Percentiles rank a stretch among this genome's conserved stretches.
Evolutionary conservation across 2,888 invertebrate genomes (phyloP).

Genomic region (Furcula furcula): DNA sequence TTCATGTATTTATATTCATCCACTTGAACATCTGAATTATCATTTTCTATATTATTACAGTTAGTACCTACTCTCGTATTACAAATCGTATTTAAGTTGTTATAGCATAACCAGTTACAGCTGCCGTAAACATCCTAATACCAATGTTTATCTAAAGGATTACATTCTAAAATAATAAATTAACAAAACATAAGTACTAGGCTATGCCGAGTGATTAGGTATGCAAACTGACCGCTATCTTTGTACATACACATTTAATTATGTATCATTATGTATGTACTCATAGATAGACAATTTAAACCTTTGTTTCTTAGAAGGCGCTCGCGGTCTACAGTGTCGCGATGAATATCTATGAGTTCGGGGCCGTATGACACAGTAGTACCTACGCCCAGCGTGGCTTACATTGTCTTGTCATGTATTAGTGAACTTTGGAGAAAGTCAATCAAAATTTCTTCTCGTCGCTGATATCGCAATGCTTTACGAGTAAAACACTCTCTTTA

Average conservation of each 20-base stretch:
- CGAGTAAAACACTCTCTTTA: too few relatives aligned
- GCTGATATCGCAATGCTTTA: too few relatives aligned
- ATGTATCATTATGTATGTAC: conserved; percentile 10
- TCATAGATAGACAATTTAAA: conserved; percentile 23
- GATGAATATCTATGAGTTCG: conserved; percentile 22
- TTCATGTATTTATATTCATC: too few relatives aligned
- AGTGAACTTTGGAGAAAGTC: conserved; percentile 17
- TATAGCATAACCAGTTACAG: background rate
- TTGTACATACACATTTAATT: conserved; percentile 13
- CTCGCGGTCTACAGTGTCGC: conserved; percentile 10
- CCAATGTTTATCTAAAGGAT: conserved; percentile 14
- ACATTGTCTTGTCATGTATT: conserved; percentile 21
- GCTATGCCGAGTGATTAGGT: conserved; percentile 7
- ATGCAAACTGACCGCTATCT: conserved; percentile 19
- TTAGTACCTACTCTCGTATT: too few relatives aligned
- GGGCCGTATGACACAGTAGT: conserved; percentile 13
- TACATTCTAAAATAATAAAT: background rate
- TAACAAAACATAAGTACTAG: conserved; percentile 1
- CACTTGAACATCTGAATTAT: too few relatives aligned
- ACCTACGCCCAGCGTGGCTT: conserved; percentile 5
- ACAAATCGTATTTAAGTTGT: too few relatives aligned
- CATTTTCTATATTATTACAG: too few relatives aligned
- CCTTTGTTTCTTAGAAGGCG: conserved; percentile 26
- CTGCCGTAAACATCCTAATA: conserved; percentile 1
- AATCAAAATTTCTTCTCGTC: too few relatives aligned